A percentile compares a stretch with the other conserved stretches of the same genome.
These are phyloP conservation scores for Mercenaria mercenaria DNA, from an alignment of 1,140 invertebrate species.

Conservation along the genomic window DNA sequence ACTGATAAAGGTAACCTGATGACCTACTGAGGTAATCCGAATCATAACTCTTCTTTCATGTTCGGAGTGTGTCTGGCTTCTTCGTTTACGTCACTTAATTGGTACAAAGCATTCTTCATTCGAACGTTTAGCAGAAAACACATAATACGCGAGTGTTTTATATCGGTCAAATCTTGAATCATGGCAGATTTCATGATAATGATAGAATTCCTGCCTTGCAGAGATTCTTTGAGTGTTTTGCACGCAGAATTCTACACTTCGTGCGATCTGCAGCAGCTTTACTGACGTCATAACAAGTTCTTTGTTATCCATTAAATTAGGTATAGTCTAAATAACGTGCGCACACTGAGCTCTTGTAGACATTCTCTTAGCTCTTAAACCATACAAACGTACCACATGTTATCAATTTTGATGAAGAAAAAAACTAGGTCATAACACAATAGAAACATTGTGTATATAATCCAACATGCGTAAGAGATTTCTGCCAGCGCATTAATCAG, in stretches of 20 bases:
- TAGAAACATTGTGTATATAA: too few relatives aligned
- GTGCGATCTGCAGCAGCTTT: neutral
- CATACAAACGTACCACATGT: too few relatives aligned
- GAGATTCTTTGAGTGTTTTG: neutral
- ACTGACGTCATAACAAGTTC: neutral
- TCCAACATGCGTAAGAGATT: too few relatives aligned
- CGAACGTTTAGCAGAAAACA: neutral
- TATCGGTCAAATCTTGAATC: slow-evolving; percentile 3
- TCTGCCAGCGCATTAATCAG: too few relatives aligned
- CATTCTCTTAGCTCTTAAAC: too few relatives aligned
- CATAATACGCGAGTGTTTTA: neutral
- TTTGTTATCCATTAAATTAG: neutral
- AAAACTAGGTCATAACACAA: too few relatives aligned
- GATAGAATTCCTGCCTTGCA: neutral
- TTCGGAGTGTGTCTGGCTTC: slow-evolving; percentile 4
- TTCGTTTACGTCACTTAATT: slow-evolving; percentile 12
- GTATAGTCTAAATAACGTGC: neutral
- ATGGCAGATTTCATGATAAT: neutral
- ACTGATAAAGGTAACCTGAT: slow-evolving; percentile 22
- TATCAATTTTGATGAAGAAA: too few relatives aligned
- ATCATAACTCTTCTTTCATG: slow-evolving; percentile 11
- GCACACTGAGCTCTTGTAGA: too few relatives aligned
- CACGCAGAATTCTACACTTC: neutral
- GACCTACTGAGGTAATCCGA: slow-evolving; percentile 36
- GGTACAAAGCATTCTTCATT: slow-evolving; percentile 3